Conservation (phyloP, 64 coral and sea anemone genomes). For the Montipora efflorescens region DNA sequence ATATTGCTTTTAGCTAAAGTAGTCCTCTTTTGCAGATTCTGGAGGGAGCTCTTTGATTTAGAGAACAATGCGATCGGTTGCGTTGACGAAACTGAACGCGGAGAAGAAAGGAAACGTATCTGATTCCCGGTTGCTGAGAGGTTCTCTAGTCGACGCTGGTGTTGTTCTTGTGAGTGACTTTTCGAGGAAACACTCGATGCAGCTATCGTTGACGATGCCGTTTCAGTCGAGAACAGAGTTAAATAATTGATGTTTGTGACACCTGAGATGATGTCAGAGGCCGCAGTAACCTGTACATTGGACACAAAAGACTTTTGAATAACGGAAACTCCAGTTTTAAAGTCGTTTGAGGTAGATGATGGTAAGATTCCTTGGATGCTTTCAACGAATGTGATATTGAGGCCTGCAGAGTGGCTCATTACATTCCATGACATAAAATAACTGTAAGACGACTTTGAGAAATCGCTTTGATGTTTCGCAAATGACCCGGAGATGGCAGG, state of each 20-base stretch:
- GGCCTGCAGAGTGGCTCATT: neutral
- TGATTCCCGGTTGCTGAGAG: neutral
- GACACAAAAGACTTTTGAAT: neutral
- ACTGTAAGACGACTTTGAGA: neutral
- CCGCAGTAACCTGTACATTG: neutral
- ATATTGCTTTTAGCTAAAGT: neutral
- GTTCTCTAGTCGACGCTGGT: neutral
- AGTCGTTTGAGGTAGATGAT: neutral
- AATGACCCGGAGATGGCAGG: neutral
- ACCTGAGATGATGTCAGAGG: neutral
- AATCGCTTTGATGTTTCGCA: neutral
- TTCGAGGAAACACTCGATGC: neutral
- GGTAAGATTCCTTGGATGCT: neutral
- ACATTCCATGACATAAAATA: neutral
- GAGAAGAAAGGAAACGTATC: neutral
- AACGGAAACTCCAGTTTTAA: neutral
- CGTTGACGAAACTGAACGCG: neutral
- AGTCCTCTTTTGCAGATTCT: neutral
- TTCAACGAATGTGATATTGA: neutral
- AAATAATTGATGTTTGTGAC: neutral
- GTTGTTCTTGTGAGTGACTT: neutral
- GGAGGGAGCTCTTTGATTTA: neutral
- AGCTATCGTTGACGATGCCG: neutral
- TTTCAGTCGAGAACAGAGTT: neutral
- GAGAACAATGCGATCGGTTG: neutral